phyloP scores from a whole-genome alignment of 2,113 vertebrate genomes.

The Prionailurus viverrinus region DNA sequence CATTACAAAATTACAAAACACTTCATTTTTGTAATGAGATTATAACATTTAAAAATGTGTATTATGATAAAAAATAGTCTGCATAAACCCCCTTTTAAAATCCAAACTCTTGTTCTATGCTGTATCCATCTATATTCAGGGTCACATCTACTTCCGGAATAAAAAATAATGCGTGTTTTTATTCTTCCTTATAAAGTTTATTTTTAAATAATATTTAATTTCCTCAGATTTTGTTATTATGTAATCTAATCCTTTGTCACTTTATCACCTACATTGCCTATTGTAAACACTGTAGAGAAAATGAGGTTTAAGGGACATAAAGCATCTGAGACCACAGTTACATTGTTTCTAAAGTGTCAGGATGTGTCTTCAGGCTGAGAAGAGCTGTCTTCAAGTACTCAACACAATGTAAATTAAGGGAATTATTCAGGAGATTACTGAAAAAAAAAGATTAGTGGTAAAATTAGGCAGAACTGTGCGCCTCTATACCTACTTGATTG shows the following conservation, averaged over 20 bases:
- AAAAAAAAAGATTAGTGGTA: constrained; percentile 64
- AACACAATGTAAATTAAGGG: constrained; percentile 52
- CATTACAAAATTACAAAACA: neutral
- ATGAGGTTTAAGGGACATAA: neutral
- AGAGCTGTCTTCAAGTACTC: constrained; percentile 4
- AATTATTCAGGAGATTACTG: constrained; percentile 72
- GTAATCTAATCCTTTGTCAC: neutral
- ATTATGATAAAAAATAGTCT: neutral
- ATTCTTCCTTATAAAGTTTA: neutral
- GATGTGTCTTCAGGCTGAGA: neutral
- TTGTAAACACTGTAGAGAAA: neutral
- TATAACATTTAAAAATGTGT: neutral
- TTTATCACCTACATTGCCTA: neutral
- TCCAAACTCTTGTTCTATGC: neutral
- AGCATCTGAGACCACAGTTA: neutral
- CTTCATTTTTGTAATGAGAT: neutral
- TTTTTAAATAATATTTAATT: constrained; percentile 30
- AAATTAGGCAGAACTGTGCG: constrained; percentile 54
- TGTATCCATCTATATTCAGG: neutral
- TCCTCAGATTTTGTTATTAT: neutral
- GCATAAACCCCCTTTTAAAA: neutral
- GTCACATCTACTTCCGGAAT: neutral
- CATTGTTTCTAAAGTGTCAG: neutral
- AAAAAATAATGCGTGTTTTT: neutral
- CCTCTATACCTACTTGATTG: constrained; percentile 38